A percentile compares a stretch with the other conserved stretches of the same genome.
Conservation (phyloP, 2,113 vertebrate species). For the Chiloscyllium plagiosum region DNA sequence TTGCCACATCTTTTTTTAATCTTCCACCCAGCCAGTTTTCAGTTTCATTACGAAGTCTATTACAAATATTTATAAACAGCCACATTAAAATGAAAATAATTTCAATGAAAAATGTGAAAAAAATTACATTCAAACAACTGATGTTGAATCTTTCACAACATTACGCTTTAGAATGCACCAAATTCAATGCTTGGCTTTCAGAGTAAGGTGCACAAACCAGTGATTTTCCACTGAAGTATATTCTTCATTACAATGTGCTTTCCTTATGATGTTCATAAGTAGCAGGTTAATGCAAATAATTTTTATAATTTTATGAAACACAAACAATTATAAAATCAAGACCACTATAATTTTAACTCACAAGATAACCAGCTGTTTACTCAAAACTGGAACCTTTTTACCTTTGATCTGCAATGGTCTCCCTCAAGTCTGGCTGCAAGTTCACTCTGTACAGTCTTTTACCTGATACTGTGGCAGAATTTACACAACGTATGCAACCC, state of each 20-base stretch:
- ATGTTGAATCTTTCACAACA: not conserved
- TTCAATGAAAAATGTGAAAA: constrained; percentile 18
- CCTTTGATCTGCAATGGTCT: not conserved
- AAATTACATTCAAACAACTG: not conserved
- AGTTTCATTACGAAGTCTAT: not conserved
- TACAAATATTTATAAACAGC: not conserved
- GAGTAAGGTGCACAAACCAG: not conserved
- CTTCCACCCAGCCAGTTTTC: not conserved
- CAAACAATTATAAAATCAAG: not conserved
- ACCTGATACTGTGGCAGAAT: constrained; percentile 34
- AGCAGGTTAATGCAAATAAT: not conserved
- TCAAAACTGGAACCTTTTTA: constrained; percentile 14
- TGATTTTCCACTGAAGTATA: not conserved
- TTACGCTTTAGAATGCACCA: not conserved
- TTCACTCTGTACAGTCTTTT: not conserved
- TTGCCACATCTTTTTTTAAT: not conserved
- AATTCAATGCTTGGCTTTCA: not conserved
- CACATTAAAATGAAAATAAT: not conserved
- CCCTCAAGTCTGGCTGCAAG: not conserved
- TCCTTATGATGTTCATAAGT: not conserved
- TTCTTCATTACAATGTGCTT: not conserved
- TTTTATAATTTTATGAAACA: not conserved
- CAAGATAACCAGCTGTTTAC: not conserved
- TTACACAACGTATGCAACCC: constrained; percentile 21
- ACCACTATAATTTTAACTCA: not conserved